A percentile compares a stretch with the other conserved stretches of the same genome.
Evolutionary conservation across 1,140 invertebrate genomes (phyloP).

Genomic region (Trinorchestia longiramus): DNA sequence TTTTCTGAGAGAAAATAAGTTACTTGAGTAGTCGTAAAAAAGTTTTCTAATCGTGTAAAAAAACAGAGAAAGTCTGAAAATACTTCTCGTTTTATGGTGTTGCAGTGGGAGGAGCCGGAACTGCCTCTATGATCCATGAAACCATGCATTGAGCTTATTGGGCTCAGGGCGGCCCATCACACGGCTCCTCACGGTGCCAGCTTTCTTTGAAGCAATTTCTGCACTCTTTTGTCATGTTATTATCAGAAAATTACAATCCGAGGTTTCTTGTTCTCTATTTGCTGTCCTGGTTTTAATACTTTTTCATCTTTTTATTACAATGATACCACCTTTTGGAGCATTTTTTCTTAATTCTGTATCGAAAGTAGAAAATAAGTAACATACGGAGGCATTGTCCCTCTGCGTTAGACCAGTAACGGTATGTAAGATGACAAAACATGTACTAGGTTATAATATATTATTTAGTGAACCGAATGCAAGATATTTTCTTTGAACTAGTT

Average conservation of each 20-base stretch:
- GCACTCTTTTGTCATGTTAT: neutral
- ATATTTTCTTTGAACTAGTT: too few relatives aligned
- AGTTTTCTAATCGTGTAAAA: constrained; percentile 50
- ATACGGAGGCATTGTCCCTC: too few relatives aligned
- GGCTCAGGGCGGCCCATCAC: neutral
- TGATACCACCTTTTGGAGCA: too few relatives aligned
- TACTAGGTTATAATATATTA: too few relatives aligned
- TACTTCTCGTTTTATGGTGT: constrained; percentile 17
- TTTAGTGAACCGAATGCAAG: too few relatives aligned
- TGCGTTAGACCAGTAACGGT: too few relatives aligned
- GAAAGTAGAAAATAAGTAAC: too few relatives aligned
- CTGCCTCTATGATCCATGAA: neutral
- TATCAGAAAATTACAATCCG: neutral
- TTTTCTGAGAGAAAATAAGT: constrained; percentile 23
- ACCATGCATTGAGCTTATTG: neutral
- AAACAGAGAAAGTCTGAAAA: constrained; percentile 34
- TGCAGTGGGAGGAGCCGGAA: neutral
- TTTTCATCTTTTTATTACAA: too few relatives aligned
- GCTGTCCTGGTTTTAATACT: too few relatives aligned
- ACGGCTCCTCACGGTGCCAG: neutral
- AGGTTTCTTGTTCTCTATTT: neutral
- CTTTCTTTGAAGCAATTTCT: neutral
- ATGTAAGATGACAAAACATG: too few relatives aligned
- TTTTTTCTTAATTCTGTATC: too few relatives aligned
- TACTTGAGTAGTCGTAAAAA: constrained; percentile 40